Evolutionary conservation across 2,113 vertebrate species (phyloP).

Genomic region (Labeo catla): DNA sequence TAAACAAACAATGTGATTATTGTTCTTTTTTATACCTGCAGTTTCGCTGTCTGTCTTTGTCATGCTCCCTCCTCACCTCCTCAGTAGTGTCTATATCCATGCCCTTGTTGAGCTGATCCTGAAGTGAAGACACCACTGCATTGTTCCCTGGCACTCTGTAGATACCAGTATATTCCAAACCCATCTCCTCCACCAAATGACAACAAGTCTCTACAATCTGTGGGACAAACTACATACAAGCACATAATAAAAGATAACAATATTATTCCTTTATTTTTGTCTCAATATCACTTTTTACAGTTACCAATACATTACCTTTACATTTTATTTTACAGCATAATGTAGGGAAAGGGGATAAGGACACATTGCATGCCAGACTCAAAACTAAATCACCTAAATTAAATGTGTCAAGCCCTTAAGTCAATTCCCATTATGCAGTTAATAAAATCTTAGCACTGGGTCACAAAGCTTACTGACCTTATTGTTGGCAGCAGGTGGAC

Average conservation of each 20-base stretch:
- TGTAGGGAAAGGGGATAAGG: no score
- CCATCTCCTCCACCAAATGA: constrained; percentile 87
- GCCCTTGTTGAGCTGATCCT: constrained; percentile 96
- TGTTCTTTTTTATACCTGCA: neutral
- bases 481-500: constrained; percentile 85
- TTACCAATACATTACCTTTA: neutral
- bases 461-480: constrained; percentile 77
- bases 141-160: constrained; percentile 97
- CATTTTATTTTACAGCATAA: no score
- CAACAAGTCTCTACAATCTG: constrained; percentile 94
- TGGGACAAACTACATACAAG: constrained; percentile 82
- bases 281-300: no score
- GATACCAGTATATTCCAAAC: constrained; percentile 94
- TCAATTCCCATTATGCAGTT: neutral
- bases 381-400: neutral
- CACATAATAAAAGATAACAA: neutral
- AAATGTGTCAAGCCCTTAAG: neutral
- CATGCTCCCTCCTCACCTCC: constrained; percentile 31
- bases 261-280: no score
- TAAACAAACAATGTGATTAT: constrained; percentile 42
- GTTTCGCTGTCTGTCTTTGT: neutral
- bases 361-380: neutral
- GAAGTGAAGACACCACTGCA: constrained; percentile 90
- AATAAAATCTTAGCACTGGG: neutral
- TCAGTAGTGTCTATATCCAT: constrained; percentile 84